Conservation (phyloP, 1,140 invertebrate species). For the Drosophila hydei region DNA sequence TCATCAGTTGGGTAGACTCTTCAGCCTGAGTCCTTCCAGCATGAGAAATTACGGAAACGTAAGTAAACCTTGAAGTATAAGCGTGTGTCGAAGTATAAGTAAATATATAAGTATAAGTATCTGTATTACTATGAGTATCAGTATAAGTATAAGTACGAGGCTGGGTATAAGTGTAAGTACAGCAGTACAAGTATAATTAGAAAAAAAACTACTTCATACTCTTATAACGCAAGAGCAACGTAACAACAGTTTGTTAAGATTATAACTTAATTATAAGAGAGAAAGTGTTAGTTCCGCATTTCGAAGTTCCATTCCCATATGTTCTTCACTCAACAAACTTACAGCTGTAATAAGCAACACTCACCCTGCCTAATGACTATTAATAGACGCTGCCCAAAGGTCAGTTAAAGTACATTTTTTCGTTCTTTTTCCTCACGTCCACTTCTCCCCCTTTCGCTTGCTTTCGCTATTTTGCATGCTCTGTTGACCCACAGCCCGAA, state of each 20-base stretch:
- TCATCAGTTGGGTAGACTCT: conserved; percentile 72
- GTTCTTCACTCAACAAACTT: not conserved
- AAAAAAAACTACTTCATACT: no score
- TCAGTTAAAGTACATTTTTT: conserved; percentile 14
- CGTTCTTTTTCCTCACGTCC: not conserved
- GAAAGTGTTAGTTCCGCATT: no score
- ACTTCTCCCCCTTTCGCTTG: no score
- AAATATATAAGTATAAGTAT: not conserved
- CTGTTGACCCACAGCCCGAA: conserved; percentile 34
- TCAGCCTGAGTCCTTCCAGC: conserved; percentile 76
- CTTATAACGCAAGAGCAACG: no score
- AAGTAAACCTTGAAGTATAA: conserved; percentile 45
- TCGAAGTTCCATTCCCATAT: not conserved
- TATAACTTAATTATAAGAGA: no score
- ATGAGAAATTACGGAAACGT: conserved; percentile 79
- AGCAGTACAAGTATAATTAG: no score
- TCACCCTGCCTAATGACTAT: conserved; percentile 33
- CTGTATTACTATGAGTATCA: not conserved
- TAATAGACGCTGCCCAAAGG: conserved; percentile 28
- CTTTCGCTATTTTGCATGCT: conserved; percentile 45
- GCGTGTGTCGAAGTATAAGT: not conserved
- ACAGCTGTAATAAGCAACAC: conserved; percentile 16
- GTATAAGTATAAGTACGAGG: not conserved
- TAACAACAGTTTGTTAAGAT: no score
- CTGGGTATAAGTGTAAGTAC: no score